phyloP scores from a whole-genome alignment of 2,797 vertebrate species.

The Picus viridis region DNA sequence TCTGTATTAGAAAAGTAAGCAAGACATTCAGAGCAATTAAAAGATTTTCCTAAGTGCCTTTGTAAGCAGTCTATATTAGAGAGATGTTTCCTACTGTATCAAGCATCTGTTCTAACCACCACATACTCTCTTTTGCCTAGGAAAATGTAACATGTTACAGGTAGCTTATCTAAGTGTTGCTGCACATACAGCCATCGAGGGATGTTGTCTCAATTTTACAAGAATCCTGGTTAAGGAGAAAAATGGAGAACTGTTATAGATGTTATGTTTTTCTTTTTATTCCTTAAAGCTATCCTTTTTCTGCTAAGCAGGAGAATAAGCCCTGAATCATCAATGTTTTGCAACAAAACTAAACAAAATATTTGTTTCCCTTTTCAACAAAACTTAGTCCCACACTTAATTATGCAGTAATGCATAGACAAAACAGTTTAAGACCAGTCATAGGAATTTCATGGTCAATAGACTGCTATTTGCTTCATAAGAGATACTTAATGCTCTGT shows the following conservation, averaged over 20 bases:
- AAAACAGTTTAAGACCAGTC: background rate
- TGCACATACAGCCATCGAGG: background rate
- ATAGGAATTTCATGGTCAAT: background rate
- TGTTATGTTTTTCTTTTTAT: background rate
- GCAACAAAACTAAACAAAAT: background rate
- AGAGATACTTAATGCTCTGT: background rate
- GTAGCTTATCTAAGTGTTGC: background rate
- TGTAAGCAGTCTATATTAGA: background rate
- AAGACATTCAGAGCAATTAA: background rate
- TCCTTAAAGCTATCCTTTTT: background rate
- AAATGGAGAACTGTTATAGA: background rate
- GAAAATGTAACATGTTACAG: background rate
- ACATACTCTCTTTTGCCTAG: background rate
- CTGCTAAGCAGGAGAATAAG: background rate
- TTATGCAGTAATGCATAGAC: background rate
- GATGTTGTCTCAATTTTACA: background rate
- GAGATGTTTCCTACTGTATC: background rate
- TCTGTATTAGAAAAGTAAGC: slow-evolving; percentile 37
- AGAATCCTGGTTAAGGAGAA: background rate
- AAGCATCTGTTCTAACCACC: background rate
- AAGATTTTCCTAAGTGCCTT: background rate
- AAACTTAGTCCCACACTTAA: background rate
- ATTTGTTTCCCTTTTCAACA: slow-evolving; percentile 4
- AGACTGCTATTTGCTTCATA: background rate
- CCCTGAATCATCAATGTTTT: background rate